Base-by-base conservation (phyloP, 2,797 vertebrate species). In the Falco rusticolus region DNA sequence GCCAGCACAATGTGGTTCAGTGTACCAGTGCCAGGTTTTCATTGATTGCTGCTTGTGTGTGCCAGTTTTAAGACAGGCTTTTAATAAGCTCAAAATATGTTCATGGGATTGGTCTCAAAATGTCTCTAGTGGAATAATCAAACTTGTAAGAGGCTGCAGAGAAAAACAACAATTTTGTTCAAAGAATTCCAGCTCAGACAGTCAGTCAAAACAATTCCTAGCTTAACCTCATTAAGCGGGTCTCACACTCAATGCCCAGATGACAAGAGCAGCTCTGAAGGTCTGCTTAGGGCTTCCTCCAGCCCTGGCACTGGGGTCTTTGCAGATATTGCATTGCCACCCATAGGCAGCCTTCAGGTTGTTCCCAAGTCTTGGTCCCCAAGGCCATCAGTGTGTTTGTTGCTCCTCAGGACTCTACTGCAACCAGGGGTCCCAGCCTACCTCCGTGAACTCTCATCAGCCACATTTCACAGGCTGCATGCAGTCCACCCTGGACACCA, bases 1-100 rank as follows among this genome's bases (percentile, higher is more conserved):
- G 92, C 93, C 79, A 76, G 81, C 79, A 90, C 93, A 97, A 93
- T 93, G 89, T 37, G 91, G 60, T 81, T 96, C 93, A 94, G 71
- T 89, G 56, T 88, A 69, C 45, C 84, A 61, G 83, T 93, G 93
- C 97, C 97, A 97, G 85, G 81, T 89, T 90, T 75, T 93, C 96
- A 92, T 93, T 97, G 93, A 95, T 96, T 95, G 91, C 80, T 95
- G 87, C 95, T 93, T 72, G 39, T 48, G 72, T 61, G 93, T 63
- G 96, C 96, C 97, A 97, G 82, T 96, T 94, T 96, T 89, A 92
- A 94, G 92, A 95, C 97, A 96, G 64, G 77, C 84, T 97, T 97
- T 97, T 96, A 97, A 97, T 97, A 97, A 97, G 85, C 95, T 96
- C 80, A 85, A 97, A 97, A 81, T 89, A 93, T 94, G 90, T 96